A percentile compares a stretch with the other conserved stretches of the same genome.
phyloP scores from a whole-genome alignment of 1,140 invertebrate species.

The Leptinotarsa texana region DNA sequence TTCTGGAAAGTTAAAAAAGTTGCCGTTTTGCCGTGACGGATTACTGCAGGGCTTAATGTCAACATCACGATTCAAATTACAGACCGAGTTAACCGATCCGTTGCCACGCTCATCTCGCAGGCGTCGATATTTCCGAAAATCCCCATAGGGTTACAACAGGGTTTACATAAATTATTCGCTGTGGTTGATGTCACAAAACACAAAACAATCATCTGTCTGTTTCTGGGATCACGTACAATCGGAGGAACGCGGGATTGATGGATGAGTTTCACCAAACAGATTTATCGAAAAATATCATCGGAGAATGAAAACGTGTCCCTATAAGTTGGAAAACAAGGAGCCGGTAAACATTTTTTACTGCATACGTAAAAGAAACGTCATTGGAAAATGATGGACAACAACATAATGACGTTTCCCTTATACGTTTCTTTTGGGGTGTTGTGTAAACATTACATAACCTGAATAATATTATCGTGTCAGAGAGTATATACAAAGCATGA shows the following conservation, averaged over 20 bases:
- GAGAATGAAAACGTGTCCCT: too few species aligned
- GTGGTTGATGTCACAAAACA: constrained; percentile 14
- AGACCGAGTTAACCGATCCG: constrained; percentile 43
- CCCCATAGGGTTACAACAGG: constrained; percentile 10
- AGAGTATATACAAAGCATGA: too few species aligned
- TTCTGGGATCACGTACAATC: neutral
- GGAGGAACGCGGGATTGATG: neutral
- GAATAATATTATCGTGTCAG: too few species aligned
- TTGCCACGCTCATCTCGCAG: constrained; percentile 9
- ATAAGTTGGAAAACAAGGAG: too few species aligned
- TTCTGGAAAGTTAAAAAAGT: constrained; percentile 50
- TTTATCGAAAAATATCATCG: too few species aligned
- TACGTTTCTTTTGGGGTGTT: too few species aligned
- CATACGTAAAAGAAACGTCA: too few species aligned
- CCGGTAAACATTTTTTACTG: too few species aligned
- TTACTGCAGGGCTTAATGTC: constrained; percentile 54
- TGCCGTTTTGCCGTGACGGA: constrained; percentile 50
- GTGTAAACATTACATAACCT: too few species aligned
- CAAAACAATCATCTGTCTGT: constrained; percentile 6
- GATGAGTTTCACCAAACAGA: neutral
- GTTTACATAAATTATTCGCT: constrained; percentile 22
- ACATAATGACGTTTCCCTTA: too few species aligned
- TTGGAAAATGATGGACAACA: too few species aligned
- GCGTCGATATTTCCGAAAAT: constrained; percentile 23
- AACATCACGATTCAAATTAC: constrained; percentile 55